Base-by-base conservation (phyloP, 1,140 invertebrate genomes). In the Drosophila erecta region DNA sequence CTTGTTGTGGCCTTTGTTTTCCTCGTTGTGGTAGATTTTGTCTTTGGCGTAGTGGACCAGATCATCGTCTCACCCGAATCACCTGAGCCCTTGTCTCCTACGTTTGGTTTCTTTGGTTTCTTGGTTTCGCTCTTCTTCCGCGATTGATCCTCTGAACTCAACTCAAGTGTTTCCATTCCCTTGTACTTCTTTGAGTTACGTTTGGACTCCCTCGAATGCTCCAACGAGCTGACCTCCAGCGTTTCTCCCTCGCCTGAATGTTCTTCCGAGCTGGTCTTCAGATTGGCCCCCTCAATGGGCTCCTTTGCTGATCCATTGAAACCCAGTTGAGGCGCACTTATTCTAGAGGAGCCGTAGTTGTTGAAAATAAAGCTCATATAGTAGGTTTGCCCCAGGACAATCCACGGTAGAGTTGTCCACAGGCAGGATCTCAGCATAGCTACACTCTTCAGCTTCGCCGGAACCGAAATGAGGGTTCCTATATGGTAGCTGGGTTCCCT, bases 341-440 rank as follows among this genome's bases (percentile, higher is more conserved):
- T 7, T 8, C 33, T n/a, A 2, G 56, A 12, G 11, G 41, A 20
- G 1, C 53, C 50, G 51, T 76, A 62, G 46, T 87, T 87, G 27
- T 87, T 87, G 44, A 87, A 87, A 4, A 87, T 33, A 17, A 87
- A 87, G 43, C 86, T 87, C 38, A 87, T 70, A 33, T 87, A 87
- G 46, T 87, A 87, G 0, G 79, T 79, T 50, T 87, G 83, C 4
- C 58, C 57, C 3, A 76, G 22, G 12, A 79, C 67, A 27, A 72
- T 20, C 62, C 55, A 38, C 0, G 83, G 75, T 33, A 81, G 46
- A 7, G 54, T 53, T 35, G 46, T 47, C 76, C 76, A 81, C 8
- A 78, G 38, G 43, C 62, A 73, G 22, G 8, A 37, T n/a, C 50
- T 30, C 50, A 79, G 43, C 83, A 79, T 85, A 47, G 22, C 53